Conservation (phyloP, 2,113 vertebrate genomes). For the Antechinus stuartii region DNA sequence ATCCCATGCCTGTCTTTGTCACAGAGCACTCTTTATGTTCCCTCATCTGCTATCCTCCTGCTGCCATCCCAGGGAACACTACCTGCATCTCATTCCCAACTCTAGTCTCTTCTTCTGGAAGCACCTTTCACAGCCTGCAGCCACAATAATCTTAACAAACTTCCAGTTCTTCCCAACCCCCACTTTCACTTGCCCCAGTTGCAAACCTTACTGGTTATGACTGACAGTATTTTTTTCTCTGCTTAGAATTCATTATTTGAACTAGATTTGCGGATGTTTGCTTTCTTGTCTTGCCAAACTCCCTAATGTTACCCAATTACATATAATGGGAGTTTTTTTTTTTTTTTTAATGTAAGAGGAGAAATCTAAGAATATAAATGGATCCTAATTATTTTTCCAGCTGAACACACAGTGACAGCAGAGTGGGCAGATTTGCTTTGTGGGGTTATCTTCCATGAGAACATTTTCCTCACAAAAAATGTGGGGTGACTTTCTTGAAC, state of each 20-base stretch:
- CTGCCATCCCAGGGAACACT: no score
- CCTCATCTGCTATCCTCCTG: background rate
- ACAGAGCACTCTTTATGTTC: background rate
- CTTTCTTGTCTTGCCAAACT: background rate
- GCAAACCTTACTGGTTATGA: background rate
- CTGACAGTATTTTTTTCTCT: background rate
- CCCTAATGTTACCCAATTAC: background rate
- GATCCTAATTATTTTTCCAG: background rate
- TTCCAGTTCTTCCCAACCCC: background rate
- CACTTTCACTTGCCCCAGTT: background rate
- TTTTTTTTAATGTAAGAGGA: background rate
- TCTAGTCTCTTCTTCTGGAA: background rate
- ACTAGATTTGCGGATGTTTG: constrained; percentile 7
- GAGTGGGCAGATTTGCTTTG: background rate
- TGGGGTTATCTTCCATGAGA: background rate
- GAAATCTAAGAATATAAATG: background rate
- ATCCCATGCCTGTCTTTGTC: background rate
- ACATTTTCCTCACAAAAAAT: background rate
- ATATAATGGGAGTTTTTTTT: background rate
- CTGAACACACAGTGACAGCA: background rate
- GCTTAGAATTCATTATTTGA: constrained; percentile 5
- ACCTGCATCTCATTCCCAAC: background rate
- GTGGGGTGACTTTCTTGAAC: background rate
- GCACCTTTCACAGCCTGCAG: background rate
- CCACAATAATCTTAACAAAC: background rate